These are phyloP conservation scores for Eilema sororculum DNA, from an alignment of 2,888 invertebrate species.

Conservation along the genomic window DNA sequence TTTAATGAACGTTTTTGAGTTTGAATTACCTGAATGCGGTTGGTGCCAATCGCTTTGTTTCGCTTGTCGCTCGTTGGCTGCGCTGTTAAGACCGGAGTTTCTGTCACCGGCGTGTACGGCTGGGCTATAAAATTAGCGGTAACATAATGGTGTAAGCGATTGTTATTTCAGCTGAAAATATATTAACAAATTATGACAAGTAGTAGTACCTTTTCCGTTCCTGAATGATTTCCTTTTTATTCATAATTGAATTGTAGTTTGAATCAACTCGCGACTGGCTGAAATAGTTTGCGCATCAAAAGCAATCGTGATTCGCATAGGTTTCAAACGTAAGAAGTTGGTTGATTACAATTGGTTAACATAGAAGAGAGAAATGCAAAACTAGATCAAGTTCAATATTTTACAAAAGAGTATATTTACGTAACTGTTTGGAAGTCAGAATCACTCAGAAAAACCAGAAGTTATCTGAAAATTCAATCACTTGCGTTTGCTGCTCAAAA, in stretches of 20 bases:
- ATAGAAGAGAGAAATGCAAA: no score
- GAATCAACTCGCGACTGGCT: no score
- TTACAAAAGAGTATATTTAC: no score
- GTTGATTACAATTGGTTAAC: no score
- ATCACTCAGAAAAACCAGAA: neutral
- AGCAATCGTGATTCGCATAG: no score
- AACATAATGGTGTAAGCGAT: neutral
- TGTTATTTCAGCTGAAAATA: neutral
- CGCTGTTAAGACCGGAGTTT: conserved; percentile 43
- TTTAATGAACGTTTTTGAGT: conserved; percentile 41
- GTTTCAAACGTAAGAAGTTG: no score
- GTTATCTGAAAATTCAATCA: neutral
- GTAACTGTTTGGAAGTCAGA: no score
- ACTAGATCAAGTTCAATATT: no score
- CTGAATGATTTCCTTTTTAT: no score
- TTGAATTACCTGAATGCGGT: conserved; percentile 47
- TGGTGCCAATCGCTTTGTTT: conserved; percentile 42
- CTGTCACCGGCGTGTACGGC: conserved; percentile 39
- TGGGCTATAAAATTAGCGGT: conserved; percentile 34
- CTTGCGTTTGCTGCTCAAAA: neutral
- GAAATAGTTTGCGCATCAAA: no score
- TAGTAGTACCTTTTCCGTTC: no score
- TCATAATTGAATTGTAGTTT: no score
- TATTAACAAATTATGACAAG: neutral
- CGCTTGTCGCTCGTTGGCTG: conserved; percentile 42